Conservation (phyloP, 1,140 invertebrate genomes). For the Ditylenchus dipsaci region DNA sequence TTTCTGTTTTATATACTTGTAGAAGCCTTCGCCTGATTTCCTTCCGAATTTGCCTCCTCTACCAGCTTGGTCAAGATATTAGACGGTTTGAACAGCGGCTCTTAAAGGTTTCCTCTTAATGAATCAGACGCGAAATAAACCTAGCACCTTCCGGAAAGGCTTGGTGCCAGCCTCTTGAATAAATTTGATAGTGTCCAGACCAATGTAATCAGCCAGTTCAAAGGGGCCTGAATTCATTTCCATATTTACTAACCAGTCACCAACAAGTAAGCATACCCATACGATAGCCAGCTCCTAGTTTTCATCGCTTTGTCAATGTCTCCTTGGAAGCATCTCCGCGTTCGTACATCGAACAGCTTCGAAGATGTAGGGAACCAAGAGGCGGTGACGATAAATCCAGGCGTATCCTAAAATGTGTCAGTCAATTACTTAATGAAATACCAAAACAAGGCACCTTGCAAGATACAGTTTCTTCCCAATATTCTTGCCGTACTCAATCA, state of each 20-base stretch:
- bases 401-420: slow-evolving; percentile 68
- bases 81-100: slow-evolving; percentile 70
- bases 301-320: slow-evolving; percentile 65
- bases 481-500: slow-evolving; percentile 73
- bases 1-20: slow-evolving; percentile 65
- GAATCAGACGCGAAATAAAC: too few relatives aligned
- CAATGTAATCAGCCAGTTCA: slow-evolving; percentile 63
- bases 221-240: slow-evolving; percentile 59
- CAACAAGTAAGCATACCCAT: not conserved
- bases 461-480: slow-evolving; percentile 73
- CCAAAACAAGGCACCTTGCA: slow-evolving; percentile 62
- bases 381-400: slow-evolving; percentile 75
- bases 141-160: not conserved
- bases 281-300: slow-evolving; percentile 58
- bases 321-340: slow-evolving; percentile 65
- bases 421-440: too few relatives aligned
- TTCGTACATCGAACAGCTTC: slow-evolving; percentile 75
- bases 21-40: slow-evolving; percentile 81
- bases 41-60: slow-evolving; percentile 72
- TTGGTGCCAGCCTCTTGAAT: slow-evolving; percentile 59
- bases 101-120: slow-evolving; percentile 40
- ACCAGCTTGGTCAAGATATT: slow-evolving; percentile 71
- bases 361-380: slow-evolving; percentile 73
- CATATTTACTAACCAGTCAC: too few relatives aligned
- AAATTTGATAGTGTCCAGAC: slow-evolving; percentile 64